Evolutionary conservation across 2,113 vertebrate species (phyloP), one percentile per base, ranked within the genome.

Genomic region (Oriolus oriolus): DNA sequence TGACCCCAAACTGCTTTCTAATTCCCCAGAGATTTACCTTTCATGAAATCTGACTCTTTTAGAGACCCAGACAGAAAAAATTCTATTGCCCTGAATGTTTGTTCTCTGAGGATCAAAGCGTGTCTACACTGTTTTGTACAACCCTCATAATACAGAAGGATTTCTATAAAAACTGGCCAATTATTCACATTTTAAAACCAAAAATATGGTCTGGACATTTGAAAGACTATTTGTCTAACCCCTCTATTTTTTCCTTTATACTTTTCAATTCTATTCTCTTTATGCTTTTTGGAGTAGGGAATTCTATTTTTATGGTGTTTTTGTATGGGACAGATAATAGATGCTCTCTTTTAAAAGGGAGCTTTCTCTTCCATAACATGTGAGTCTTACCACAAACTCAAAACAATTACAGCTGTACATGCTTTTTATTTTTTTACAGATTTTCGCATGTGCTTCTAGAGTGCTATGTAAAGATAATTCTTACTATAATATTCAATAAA

Each of bases 401-500:
- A 89, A 93, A 49, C 27, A 73, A 53, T 65, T 87, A 44, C 26
- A 87, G 13, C 3, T 39, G 11, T 53, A 24, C 11, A 54, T 6
- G 11, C 0, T 60, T 45, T 84, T 65, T 26, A 14, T 26, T 85
- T 90, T 79, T 91, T 78, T n/a, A 31, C 16, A 49, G 17, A 11
- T 77, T 96, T 96, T 90, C 20, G 71, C 39, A 10, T 26, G 15
- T 88, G 16, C 21, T 79, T 87, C 37, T 73, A 92, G 50, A 93
- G 65, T n/a, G 37, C 57, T 92, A 69, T 56, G 22, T 12, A 57
- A 71, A 49, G 28, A 39, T 81, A 84, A 74, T 82, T 90, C 42
- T 79, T 90, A 60, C 66, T 92, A 45, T 94, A 93, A 61, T 71
- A 90, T 91, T 75, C 57, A 94, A 94, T 5, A 84, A 69, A 93